Evolutionary conservation across 2,797 vertebrate species (phyloP), one percentile per base, ranked within the genome.

Genomic region (Tinamus major): DNA sequence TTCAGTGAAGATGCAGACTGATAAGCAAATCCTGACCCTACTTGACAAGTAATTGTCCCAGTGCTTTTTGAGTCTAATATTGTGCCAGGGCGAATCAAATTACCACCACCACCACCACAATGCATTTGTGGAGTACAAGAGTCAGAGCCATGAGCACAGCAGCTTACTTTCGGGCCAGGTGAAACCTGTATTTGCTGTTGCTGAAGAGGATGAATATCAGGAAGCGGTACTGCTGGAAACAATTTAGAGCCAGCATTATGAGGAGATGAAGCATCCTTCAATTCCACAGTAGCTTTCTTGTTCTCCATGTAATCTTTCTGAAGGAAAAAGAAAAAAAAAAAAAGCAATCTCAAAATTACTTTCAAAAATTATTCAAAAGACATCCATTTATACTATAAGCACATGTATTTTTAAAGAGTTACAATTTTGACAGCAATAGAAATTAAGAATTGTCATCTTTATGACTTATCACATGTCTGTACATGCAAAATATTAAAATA

Each of bases 241-340:
- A 98, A 96, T 75, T 98, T 98, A 90, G 98, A 97, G 79, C 98
- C 97, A 89, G 97, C 93, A 95, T 97, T 98, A 89, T 97, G 98
- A 62, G 98, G 98, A 87, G 98, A 98, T 92, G 99, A 98, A 90
- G 98, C 97, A 97, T 99, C 99, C 98, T 99, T 99, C 96, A 99
- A 94, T 82, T 99, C 99, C 95, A 98, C 97, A 94, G 98, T 96
- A 90, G 97, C 96, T 83, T 98, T 98, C 98, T 98, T 98, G 98
- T 96, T 98, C 97, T 99, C 99, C 99, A 99, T 99, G 98, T 98
- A 98, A 96, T 97, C 97, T 88, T 97, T 98, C 99, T 99, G 96
- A 79, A 44, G 17, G 10, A 41, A 13, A 13, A 44, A n/a, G n/a
- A 18, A 44, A 44, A 8, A 17, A 44, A 44, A 44, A 95, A 55